Percentiles rank a stretch among this genome's conserved stretches.
These are phyloP conservation scores for Leguminivora glycinivorella DNA, from an alignment of 1,140 invertebrate genomes.

Conservation along the genomic window DNA sequence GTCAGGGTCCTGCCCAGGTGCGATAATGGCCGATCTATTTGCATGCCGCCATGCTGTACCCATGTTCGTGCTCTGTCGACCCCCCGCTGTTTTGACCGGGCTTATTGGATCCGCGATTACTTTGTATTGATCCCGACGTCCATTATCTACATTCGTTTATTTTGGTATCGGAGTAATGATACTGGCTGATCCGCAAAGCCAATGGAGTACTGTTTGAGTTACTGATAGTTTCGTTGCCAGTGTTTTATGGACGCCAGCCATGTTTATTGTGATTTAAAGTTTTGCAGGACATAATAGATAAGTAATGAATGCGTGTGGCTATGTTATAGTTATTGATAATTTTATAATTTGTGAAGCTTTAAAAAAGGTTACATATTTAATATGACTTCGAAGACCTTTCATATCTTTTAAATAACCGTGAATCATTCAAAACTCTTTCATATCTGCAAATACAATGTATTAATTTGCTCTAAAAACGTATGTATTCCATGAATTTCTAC, in stretches of 20 bases:
- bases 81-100: constrained; percentile 73
- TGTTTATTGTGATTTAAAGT: neutral
- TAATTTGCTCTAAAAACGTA: no score
- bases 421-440: no score
- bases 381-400: no score
- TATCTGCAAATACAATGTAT: no score
- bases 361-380: no score
- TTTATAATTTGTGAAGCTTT: no score
- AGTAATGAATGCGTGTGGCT: neutral
- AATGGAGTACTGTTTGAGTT: constrained; percentile 39
- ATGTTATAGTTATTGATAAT: neutral
- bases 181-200: constrained; percentile 59
- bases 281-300: neutral
- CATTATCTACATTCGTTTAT: constrained; percentile 78
- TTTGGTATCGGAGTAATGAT: constrained; percentile 71
- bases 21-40: constrained; percentile 78
- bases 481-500: no score
- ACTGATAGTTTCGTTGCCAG: constrained; percentile 13
- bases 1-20: constrained; percentile 70
- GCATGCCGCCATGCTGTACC: constrained; percentile 78
- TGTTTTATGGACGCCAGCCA: neutral
- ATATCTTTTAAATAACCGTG: no score
- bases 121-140: constrained; percentile 76
- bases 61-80: constrained; percentile 63
- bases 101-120: constrained; percentile 78